Conservation (phyloP, 1,140 invertebrate genomes). For the Trichomalopsis sarcophagae region DNA sequence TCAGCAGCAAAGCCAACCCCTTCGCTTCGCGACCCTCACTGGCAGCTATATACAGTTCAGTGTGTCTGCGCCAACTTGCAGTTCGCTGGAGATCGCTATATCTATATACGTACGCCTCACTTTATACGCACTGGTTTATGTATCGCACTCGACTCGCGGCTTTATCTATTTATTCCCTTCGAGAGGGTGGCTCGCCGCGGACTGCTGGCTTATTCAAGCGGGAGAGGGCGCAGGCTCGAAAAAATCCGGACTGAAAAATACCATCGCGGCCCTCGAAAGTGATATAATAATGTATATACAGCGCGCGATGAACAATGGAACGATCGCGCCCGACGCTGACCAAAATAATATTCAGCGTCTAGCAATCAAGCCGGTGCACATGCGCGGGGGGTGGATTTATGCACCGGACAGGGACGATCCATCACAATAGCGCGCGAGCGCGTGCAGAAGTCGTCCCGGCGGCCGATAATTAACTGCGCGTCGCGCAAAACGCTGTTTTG, state of each 20-base stretch:
- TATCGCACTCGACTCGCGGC: slow-evolving; percentile 2
- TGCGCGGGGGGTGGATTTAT: background rate
- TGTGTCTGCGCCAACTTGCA: background rate
- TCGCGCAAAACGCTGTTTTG: slow-evolving; percentile 7
- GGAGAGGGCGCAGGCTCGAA: background rate
- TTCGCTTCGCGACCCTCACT: background rate
- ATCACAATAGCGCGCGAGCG: slow-evolving; percentile 4
- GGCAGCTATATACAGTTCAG: background rate
- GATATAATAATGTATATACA: too few species aligned
- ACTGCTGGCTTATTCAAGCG: background rate
- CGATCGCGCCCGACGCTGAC: background rate
- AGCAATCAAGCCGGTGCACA: background rate
- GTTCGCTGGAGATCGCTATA: background rate
- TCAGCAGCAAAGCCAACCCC: background rate
- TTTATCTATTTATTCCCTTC: slow-evolving; percentile 26
- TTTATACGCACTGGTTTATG: slow-evolving; percentile 33
- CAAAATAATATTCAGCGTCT: background rate
- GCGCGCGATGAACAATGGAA: too few species aligned
- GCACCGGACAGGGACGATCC: background rate
- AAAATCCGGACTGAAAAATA: background rate
- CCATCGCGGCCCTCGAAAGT: too few species aligned
- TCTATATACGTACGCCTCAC: background rate
- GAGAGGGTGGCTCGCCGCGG: background rate
- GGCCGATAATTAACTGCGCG: slow-evolving; percentile 30
- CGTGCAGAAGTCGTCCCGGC: background rate